phyloP scores from a whole-genome alignment of 2,113 vertebrate species.

The Illadopsis cleaveri region DNA sequence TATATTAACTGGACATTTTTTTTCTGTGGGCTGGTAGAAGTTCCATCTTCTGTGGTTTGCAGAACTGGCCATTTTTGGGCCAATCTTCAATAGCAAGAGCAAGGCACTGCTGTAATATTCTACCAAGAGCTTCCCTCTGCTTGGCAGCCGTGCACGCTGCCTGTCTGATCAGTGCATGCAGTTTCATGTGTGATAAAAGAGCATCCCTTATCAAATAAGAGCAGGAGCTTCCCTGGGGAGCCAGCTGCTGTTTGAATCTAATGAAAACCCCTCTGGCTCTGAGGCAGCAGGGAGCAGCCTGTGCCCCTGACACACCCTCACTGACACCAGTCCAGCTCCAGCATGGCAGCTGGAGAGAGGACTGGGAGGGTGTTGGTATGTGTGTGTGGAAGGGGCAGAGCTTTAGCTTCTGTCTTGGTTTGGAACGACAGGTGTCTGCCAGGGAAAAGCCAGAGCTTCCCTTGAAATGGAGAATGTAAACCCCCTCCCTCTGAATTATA shows the following conservation, averaged over 20 bases:
- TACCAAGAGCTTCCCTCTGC: background rate
- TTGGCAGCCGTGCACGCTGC: background rate
- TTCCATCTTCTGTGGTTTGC: background rate
- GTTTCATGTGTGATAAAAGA: constrained; percentile 68
- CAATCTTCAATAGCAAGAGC: background rate
- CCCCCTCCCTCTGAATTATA: background rate
- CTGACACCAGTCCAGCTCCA: background rate
- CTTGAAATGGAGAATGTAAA: background rate
- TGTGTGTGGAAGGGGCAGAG: background rate
- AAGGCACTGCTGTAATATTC: background rate
- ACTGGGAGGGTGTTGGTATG: background rate
- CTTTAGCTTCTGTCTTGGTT: background rate
- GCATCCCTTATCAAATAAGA: constrained; percentile 75
- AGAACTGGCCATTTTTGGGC: background rate
- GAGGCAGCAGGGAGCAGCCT: background rate
- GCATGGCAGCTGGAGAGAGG: background rate
- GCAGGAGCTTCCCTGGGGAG: constrained; percentile 65
- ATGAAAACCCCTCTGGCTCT: constrained; percentile 57
- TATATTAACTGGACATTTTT: background rate
- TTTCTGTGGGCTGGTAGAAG: background rate
- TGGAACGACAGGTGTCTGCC: background rate
- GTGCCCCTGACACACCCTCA: background rate
- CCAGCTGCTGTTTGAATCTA: constrained; percentile 64
- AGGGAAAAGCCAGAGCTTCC: background rate
- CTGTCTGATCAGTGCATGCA: constrained; percentile 51